Evolutionary conservation across 2,888 invertebrate genomes (phyloP), one percentile per base, ranked within the genome.

Genomic region (Cantharis rustica): DNA sequence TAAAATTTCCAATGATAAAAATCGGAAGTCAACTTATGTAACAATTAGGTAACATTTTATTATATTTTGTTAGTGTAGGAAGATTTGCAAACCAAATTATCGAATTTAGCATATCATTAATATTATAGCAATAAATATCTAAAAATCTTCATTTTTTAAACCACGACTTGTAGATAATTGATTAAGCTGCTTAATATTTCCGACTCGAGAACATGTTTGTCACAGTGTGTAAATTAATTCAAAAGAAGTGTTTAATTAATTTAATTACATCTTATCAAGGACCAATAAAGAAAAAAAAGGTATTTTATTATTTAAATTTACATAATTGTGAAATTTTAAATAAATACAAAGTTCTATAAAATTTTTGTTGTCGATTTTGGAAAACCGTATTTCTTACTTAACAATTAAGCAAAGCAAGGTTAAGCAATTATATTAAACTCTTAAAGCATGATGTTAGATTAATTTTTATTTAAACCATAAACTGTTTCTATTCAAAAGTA

Each of bases 11-110:
- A 68, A 75, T 66, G 9, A 17, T 66, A 17, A 66, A 75, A 23
- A 71, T 69, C 66, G 47, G 70, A 74, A 71, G 31, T 71, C 13
- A 47, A 64, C 16, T 64, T 64, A 27, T 23, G 16, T 66, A 66
- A 66, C 5, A n/a, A 20, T 63, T 66, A 16, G 64, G 23, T 66
- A 66, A 66, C 64, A 66, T 20, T 66, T 66, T 66, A 66, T 66
- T 66, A 47, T 47, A 47, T 47, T 66, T 66, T 20, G 13, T 23
- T 16, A 66, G 17, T n/a, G 64, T 66, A 16, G 23, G 31, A 72
- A 66, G 31, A 72, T 72, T 72, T 68, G 68, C 72, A 72, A 72
- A 72, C 61, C 71, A 71, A 71, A 71, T 71, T 26, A 63, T 64
- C 10, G 7, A 26, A 66, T 64, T 71, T 71, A 27, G 17, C 71